phyloP scores from a whole-genome alignment of 2,113 vertebrate genomes.

The Pimephales promelas region DNA sequence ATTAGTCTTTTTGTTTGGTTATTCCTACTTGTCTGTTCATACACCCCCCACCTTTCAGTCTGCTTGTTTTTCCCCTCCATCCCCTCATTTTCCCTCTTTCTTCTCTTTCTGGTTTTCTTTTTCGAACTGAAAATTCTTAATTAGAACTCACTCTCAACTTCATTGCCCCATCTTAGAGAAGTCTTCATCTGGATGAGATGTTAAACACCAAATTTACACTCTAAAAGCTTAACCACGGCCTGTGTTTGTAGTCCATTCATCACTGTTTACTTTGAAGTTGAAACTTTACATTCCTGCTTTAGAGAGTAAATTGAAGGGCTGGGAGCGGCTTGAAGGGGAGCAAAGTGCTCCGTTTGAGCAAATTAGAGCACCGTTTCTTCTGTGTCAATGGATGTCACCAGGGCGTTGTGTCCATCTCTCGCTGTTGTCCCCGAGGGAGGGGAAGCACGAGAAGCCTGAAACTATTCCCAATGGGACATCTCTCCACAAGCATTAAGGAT shows the following conservation, averaged over 20 bases:
- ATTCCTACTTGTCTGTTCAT: constrained; percentile 59
- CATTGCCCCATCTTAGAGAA: not conserved
- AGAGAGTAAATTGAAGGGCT: constrained; percentile 66
- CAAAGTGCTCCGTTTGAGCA: not conserved
- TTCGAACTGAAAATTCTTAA: constrained; percentile 32
- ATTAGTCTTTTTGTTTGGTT: constrained; percentile 63
- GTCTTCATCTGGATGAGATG: constrained; percentile 43
- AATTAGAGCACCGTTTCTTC: constrained; percentile 38
- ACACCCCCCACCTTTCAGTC: constrained; percentile 43
- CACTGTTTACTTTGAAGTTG: constrained; percentile 67
- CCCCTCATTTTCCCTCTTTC: constrained; percentile 15
- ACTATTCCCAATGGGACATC: not conserved
- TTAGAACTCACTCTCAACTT: constrained; percentile 5
- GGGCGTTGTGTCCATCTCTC: not conserved
- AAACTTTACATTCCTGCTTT: constrained; percentile 64
- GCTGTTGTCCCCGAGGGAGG: not conserved
- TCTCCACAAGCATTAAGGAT: not conserved
- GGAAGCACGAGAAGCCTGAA: not conserved
- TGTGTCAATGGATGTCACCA: constrained; percentile 14
- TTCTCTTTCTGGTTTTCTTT: constrained; percentile 14
- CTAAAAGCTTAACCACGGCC: constrained; percentile 41
- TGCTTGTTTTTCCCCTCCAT: constrained; percentile 16
- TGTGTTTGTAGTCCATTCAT: constrained; percentile 61
- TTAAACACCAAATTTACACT: constrained; percentile 38
- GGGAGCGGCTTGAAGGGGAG: constrained; percentile 46